Conservation (phyloP, 2,797 vertebrate species). For the Basileuterus tristriatus region DNA sequence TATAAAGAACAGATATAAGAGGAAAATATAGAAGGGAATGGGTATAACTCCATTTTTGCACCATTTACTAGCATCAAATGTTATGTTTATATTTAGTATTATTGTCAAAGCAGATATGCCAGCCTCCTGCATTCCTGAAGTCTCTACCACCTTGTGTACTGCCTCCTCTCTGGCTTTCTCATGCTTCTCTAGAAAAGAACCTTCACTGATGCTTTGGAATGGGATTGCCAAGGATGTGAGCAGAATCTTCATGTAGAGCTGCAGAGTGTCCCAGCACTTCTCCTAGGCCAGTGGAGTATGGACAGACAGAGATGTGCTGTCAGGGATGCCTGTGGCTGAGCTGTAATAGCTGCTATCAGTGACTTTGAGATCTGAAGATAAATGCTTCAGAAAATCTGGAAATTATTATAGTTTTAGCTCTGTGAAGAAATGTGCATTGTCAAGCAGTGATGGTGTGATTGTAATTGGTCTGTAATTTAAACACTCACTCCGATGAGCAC, state of each 20-base stretch:
- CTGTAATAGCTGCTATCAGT: background rate
- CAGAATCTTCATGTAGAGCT: background rate
- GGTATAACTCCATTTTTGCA: background rate
- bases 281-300: background rate
- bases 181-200: background rate
- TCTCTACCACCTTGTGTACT: rapidly evolving
- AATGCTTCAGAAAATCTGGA: background rate
- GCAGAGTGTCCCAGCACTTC: background rate
- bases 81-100: background rate
- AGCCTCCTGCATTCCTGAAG: background rate
- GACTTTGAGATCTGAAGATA: background rate
- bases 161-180: background rate
- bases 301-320: background rate
- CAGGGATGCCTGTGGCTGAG: background rate
- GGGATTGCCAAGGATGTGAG: background rate
- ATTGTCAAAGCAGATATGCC: background rate
- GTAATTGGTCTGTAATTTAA: slow-evolving; percentile 9
- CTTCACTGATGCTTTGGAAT: background rate
- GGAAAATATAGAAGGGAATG: background rate
- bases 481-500: background rate
- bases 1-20: background rate
- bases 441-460: background rate
- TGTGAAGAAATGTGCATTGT: background rate
- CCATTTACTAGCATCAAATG: background rate
- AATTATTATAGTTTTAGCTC: background rate